Evolutionary conservation across 2,888 invertebrate genomes (phyloP).

Genomic region (Lasioglossum pauxillum): DNA sequence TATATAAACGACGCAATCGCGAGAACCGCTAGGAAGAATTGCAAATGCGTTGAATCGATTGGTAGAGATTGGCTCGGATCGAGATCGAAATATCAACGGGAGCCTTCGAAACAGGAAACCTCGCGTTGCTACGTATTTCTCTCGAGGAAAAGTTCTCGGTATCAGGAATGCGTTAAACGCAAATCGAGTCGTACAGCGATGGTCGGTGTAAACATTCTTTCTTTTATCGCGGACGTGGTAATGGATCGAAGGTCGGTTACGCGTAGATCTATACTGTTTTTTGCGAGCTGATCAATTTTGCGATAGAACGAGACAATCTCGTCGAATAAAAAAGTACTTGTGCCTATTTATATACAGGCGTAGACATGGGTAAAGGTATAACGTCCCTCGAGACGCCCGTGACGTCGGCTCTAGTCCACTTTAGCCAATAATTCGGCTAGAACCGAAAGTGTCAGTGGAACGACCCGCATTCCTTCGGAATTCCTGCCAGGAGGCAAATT

Average conservation of each 20-base stretch:
- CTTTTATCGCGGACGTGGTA: neutral
- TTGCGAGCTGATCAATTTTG: neutral
- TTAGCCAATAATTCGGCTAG: no score
- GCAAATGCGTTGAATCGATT: constrained; percentile 54
- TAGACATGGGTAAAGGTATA: no score
- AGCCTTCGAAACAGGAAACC: constrained; percentile 55
- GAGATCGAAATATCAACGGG: constrained; percentile 68
- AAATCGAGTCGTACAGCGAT: neutral
- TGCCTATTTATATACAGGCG: no score
- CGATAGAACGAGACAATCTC: neutral
- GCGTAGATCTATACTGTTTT: neutral
- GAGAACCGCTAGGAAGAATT: constrained; percentile 50
- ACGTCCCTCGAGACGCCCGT: no score
- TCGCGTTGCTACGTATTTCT: constrained; percentile 42
- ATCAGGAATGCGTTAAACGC: constrained; percentile 53
- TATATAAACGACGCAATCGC: constrained; percentile 30
- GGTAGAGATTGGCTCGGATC: constrained; percentile 63
- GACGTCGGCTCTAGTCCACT: no score
- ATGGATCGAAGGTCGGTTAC: neutral
- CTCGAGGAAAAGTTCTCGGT: constrained; percentile 60
- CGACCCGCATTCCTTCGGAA: no score
- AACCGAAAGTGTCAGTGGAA: no score
- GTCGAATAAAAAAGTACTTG: neutral
- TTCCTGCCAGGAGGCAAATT: no score
- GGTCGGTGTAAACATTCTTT: neutral